A percentile compares a stretch with the other conserved stretches of the same genome.
Conservation (phyloP, 2,113 vertebrate genomes). For the Gavia stellata region DNA sequence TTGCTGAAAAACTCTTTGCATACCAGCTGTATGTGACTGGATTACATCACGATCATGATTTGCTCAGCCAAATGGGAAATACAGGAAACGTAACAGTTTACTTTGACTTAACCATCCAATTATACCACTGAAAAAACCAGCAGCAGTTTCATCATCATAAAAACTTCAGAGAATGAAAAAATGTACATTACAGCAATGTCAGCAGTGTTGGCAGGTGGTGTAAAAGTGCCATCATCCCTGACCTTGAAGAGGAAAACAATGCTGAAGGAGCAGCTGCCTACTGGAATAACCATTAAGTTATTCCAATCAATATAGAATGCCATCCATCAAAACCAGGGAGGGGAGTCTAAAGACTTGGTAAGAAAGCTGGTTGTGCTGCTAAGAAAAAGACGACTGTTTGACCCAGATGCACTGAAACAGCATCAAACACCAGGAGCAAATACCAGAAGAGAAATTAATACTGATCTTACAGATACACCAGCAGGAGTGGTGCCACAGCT, state of each 20-base stretch:
- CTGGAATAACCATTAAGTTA: neutral
- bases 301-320: neutral
- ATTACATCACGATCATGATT: fast-evolving
- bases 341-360: neutral
- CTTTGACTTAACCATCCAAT: neutral
- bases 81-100: neutral
- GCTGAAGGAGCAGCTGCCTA: neutral
- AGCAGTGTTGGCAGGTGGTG: neutral
- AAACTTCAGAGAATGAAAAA: neutral
- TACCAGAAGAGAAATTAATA: neutral
- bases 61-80: neutral
- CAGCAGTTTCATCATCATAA: neutral
- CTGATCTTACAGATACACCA: neutral
- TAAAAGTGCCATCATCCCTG: neutral
- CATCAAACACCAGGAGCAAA: neutral
- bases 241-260: neutral
- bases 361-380: neutral
- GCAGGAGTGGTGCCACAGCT: neutral
- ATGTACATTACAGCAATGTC: neutral
- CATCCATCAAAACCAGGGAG: neutral
- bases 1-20: neutral
- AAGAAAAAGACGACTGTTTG: neutral
- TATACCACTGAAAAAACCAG: neutral
- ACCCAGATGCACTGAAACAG: neutral
- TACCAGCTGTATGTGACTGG: neutral